These are phyloP conservation scores for Eupithecia subfuscata DNA, from an alignment of 2,888 invertebrate species.

Conservation along the genomic window DNA sequence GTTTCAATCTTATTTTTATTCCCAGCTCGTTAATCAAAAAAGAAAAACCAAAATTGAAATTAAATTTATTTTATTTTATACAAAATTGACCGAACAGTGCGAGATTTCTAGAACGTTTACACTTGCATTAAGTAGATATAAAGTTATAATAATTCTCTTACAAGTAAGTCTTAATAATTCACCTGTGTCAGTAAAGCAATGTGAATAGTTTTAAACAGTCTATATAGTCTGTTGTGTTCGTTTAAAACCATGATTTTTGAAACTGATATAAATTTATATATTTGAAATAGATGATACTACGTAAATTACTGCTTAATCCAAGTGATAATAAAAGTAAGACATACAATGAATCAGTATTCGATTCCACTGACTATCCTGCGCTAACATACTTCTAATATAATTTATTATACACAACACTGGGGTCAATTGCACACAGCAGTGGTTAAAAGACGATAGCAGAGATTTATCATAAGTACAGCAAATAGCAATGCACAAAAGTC, in stretches of 20 bases:
- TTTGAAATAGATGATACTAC: constrained; percentile 73
- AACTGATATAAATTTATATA: constrained; percentile 70
- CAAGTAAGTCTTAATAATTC: constrained; percentile 81
- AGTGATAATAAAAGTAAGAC: constrained; percentile 80
- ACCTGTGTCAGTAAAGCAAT: constrained; percentile 80
- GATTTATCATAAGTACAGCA: constrained; percentile 68
- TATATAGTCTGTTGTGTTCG: constrained; percentile 64
- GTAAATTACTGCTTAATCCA: constrained; percentile 82
- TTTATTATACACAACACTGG: constrained; percentile 78
- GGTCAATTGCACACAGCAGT: constrained; percentile 76
- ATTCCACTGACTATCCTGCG: constrained; percentile 67
- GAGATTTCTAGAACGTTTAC: constrained; percentile 85
- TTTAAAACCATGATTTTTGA: constrained; percentile 78
- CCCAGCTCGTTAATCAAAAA: constrained; percentile 44
- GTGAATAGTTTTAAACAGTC: constrained; percentile 65
- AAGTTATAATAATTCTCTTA: constrained; percentile 82
- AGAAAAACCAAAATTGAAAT: constrained; percentile 73
- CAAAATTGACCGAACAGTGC: constrained; percentile 85
- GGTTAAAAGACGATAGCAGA: constrained; percentile 68
- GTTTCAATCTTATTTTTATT: constrained; percentile 49
- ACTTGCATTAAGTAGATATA: constrained; percentile 85
- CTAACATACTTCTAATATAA: constrained; percentile 73
- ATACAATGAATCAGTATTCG: constrained; percentile 77
- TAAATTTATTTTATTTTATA: constrained; percentile 82
- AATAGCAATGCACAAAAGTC: constrained; percentile 48